phyloP scores from a whole-genome alignment of 2,113 vertebrate species.

The Colossoma macropomum region DNA sequence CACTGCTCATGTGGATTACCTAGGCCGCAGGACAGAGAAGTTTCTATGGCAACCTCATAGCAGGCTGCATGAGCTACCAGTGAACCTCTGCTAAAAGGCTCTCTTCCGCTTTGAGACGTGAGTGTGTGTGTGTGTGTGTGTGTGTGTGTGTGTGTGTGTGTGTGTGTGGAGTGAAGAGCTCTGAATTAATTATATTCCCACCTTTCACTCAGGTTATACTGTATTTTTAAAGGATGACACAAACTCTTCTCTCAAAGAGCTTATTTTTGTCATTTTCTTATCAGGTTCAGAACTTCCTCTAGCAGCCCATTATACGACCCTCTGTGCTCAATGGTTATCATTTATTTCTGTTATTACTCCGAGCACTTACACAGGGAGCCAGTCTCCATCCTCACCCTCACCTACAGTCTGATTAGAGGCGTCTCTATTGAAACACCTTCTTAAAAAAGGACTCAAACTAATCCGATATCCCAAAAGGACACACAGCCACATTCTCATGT shows the following conservation, averaged over 20 bases:
- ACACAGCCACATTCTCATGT: too few species aligned
- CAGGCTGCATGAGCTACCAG: constrained; percentile 47
- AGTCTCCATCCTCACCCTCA: too few species aligned
- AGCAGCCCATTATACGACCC: too few species aligned
- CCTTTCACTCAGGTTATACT: constrained; percentile 24
- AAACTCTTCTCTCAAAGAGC: neutral
- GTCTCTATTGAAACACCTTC: too few species aligned
- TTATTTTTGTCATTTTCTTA: neutral
- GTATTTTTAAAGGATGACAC: constrained; percentile 9
- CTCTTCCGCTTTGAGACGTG: constrained; percentile 45
- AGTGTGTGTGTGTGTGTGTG: constrained; percentile 31
- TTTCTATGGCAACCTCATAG: constrained; percentile 60
- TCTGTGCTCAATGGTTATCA: too few species aligned
- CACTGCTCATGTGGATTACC: constrained; percentile 61
- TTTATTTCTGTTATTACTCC: too few species aligned
- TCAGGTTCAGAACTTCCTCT: neutral
- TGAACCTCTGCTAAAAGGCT: constrained; percentile 43
- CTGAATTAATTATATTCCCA: constrained; percentile 29
- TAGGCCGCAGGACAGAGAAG: constrained; percentile 58
- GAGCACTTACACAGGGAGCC: too few species aligned
- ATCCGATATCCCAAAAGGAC: too few species aligned
- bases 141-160: constrained; percentile 12
- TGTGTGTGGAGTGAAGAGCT: constrained; percentile 13
- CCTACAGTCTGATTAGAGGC: too few species aligned
- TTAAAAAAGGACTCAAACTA: too few species aligned